Base-by-base conservation (phyloP, 1,140 invertebrate species). In the Drosophila neocordata region DNA sequence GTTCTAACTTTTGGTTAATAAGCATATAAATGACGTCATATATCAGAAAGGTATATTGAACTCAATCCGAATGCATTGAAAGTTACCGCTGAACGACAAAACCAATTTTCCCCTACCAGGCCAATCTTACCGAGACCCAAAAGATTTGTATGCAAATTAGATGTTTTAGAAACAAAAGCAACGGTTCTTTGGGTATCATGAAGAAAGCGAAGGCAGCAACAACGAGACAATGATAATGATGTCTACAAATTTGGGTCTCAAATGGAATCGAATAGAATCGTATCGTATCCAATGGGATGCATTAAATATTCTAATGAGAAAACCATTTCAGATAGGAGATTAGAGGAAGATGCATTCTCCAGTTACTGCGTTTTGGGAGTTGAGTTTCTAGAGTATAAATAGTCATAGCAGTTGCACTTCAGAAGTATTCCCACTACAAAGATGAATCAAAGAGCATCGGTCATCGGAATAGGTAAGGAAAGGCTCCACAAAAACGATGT, bases 301-400 rank as follows among this genome's bases (percentile, higher is more conserved):
- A 62, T 55, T 22, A 64, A 71, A 57, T 77, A 72, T 87, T 88
- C 60, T 88, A 87, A 87, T 87, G 82, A 79, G 79, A 58, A 82
- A 88, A 87, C 65, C 82, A 67, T 67, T 55, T 38, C 65, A 66
- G 44, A 69, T 65, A 51, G 51, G 34, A 62, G 55, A 53, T 61
- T 59, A 59, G 15, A 64, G 55, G 24, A 51, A 71, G 73, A 74
- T 82, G 79, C 78, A 78, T 41, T 51, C 55, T 51, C 27, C 67
- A 59, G 51, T 65, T 24, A 31, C 8, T n/a, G 12, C 9, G 3
- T n/a, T 35, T 18, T 48, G 41, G 41, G 41, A 44, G 41, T 44
- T 18, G 13, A 9, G 13, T 44, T 20, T 20, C 41, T 18, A 55
- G 41, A 88, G 87, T 87, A 87, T 65, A 77, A 74, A 37, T 53